phyloP scores from a whole-genome alignment of 23 tunicate species.

The Ciona savignyi region DNA sequence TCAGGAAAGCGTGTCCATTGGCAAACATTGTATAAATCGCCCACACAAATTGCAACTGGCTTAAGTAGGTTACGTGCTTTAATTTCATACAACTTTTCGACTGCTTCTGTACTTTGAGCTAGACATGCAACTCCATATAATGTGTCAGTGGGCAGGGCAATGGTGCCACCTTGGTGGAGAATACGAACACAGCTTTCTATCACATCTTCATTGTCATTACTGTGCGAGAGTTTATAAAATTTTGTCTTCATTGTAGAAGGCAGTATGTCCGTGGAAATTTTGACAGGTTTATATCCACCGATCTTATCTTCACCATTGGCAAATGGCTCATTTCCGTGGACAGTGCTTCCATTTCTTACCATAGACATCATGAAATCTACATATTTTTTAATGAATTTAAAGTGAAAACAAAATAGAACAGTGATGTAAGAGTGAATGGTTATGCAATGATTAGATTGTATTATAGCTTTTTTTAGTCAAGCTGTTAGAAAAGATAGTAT shows the following conservation, averaged over 20 bases:
- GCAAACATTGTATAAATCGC: slow-evolving; percentile 71
- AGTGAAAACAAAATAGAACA: too few species aligned
- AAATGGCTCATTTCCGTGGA: background rate
- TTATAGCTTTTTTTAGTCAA: too few species aligned
- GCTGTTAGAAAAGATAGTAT: too few species aligned
- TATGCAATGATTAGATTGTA: too few species aligned
- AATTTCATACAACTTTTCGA: slow-evolving; percentile 56
- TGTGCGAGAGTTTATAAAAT: slow-evolving; percentile 24
- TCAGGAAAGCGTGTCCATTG: slow-evolving; percentile 79
- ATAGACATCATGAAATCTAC: background rate
- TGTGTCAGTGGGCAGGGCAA: slow-evolving; percentile 88
- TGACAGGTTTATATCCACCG: background rate
- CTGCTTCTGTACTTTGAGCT: slow-evolving; percentile 83
- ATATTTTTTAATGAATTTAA: too few species aligned
- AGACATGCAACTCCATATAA: slow-evolving; percentile 89
- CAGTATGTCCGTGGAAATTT: background rate
- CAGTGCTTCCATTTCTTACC: background rate
- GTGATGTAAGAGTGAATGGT: too few species aligned
- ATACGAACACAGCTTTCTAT: slow-evolving; percentile 51
- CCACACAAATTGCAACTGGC: slow-evolving; percentile 93
- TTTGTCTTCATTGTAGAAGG: slow-evolving; percentile 7
- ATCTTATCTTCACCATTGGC: background rate
- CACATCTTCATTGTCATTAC: slow-evolving; percentile 59
- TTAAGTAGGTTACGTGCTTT: slow-evolving; percentile 57
- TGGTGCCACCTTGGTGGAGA: slow-evolving; percentile 62